A percentile compares a stretch with the other conserved stretches of the same genome.
phyloP scores from a whole-genome alignment of 2,888 invertebrate species.

The Germaria angustata region DNA sequence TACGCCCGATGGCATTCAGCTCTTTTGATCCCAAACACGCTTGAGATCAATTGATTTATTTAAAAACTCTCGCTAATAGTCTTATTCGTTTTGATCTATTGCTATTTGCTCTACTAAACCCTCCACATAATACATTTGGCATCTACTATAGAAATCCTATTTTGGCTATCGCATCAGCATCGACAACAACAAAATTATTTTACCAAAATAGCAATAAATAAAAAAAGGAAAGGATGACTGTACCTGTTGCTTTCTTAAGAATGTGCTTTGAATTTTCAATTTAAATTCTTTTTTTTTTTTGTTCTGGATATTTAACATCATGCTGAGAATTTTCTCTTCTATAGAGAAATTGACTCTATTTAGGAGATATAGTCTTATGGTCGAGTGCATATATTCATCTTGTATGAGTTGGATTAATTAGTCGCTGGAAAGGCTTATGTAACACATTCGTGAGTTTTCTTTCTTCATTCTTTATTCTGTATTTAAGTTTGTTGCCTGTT shows the following conservation, averaged over 20 bases:
- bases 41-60: too few species aligned
- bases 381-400: background rate
- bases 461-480: too few species aligned
- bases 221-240: constrained; percentile 36
- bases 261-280: background rate
- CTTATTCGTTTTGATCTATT: too few species aligned
- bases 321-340: background rate
- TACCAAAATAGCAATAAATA: constrained; percentile 44
- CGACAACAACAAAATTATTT: background rate
- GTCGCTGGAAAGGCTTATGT: background rate
- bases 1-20: too few species aligned
- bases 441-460: too few species aligned
- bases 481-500: too few species aligned
- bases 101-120: background rate
- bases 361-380: constrained; percentile 5
- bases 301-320: background rate
- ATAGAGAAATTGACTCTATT: constrained; percentile 6
- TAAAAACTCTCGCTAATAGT: too few species aligned
- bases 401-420: background rate
- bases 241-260: constrained; percentile 38
- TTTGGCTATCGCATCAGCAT: constrained; percentile 23
- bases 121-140: constrained; percentile 5
- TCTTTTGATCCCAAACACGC: too few species aligned
- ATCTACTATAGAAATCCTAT: constrained; percentile 18
- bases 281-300: background rate